Conservation (phyloP, 2,797 vertebrate species). For the Picus viridis region DNA sequence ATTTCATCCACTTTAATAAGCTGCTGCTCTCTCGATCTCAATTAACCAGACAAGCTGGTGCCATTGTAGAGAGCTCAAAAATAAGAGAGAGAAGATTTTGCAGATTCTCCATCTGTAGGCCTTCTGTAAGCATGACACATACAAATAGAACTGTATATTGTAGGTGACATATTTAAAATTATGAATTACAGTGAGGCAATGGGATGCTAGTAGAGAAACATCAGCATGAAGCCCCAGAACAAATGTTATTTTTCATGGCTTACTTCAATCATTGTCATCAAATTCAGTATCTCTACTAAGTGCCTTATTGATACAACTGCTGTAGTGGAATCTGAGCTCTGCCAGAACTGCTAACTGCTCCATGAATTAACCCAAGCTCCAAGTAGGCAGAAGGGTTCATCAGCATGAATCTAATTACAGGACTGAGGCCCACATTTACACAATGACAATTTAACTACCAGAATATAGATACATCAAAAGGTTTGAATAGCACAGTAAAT, state of each 20-base stretch:
- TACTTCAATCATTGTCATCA: slow-evolving; percentile 62
- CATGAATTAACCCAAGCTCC: slow-evolving; percentile 36
- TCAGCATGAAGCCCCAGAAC: slow-evolving; percentile 35
- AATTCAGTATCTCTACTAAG: background rate
- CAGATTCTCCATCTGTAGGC: slow-evolving; percentile 49
- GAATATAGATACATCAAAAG: background rate
- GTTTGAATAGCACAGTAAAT: background rate
- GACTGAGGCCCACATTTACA: background rate
- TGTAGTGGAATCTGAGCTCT: background rate
- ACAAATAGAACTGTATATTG: slow-evolving; percentile 50
- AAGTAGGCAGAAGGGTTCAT: slow-evolving; percentile 39
- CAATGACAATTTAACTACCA: slow-evolving; percentile 1
- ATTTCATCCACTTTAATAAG: slow-evolving; percentile 67
- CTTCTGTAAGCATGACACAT: slow-evolving; percentile 60
- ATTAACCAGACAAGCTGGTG: slow-evolving; percentile 57
- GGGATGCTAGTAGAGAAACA: slow-evolving; percentile 32
- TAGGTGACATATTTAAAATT: slow-evolving; percentile 54
- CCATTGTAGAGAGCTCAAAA: slow-evolving; percentile 42
- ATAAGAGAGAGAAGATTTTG: slow-evolving; percentile 27
- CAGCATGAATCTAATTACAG: slow-evolving; percentile 45
- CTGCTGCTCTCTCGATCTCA: slow-evolving; percentile 48
- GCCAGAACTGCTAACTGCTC: slow-evolving; percentile 16
- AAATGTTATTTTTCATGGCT: slow-evolving; percentile 56
- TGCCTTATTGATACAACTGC: background rate
- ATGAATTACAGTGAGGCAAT: slow-evolving; percentile 39